These are phyloP conservation scores for Myodes glareolus DNA, from an alignment of 2,113 vertebrate genomes.

Conservation along the genomic window DNA sequence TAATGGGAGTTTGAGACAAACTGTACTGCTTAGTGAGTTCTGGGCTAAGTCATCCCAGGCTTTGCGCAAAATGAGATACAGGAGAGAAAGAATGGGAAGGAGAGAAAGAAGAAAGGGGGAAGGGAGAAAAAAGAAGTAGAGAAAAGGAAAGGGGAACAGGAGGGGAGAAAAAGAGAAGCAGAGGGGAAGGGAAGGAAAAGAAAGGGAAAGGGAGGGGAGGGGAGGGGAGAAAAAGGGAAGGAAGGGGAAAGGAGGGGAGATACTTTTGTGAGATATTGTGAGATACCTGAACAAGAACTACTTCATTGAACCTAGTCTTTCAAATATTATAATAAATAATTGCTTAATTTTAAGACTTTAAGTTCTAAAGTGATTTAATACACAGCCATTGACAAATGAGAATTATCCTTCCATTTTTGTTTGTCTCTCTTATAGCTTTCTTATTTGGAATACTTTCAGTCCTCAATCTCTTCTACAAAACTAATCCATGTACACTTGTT, in stretches of 20 bases:
- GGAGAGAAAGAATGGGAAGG: neutral
- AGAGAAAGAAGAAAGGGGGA: no score
- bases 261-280: no score
- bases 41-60: neutral
- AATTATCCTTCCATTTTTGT: neutral
- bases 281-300: neutral
- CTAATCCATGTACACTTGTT: conserved; percentile 51
- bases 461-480: conserved; percentile 35
- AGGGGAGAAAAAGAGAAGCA: neutral
- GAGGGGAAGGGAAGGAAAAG: neutral
- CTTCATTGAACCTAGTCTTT: neutral
- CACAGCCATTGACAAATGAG: neutral
- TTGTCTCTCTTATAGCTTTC: neutral
- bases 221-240: no score
- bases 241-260: no score
- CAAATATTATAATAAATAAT: neutral
- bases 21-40: neutral
- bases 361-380: neutral
- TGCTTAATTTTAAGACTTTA: conserved; percentile 9
- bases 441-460: conserved; percentile 19
- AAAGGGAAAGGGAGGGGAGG: neutral
- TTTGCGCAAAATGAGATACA: neutral
- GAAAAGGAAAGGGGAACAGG: no score
- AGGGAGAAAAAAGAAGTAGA: neutral
- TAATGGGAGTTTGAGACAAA: neutral